phyloP scores from a whole-genome alignment of 2,113 vertebrate species.

The Plectropomus leopardus region DNA sequence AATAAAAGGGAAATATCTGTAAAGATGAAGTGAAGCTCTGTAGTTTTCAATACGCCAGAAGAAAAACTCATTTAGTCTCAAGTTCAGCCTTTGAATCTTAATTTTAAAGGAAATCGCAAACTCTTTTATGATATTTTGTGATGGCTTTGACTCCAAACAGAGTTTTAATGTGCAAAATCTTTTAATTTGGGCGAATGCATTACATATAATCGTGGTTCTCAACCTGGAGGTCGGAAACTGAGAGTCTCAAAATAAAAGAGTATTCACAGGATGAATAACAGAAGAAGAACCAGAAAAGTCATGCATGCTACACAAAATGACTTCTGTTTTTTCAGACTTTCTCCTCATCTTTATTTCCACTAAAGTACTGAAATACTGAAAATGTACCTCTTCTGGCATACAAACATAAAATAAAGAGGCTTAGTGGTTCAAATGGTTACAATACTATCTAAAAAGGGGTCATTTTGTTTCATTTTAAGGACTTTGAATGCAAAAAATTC shows the following conservation, averaged over 20 bases:
- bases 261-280: neutral
- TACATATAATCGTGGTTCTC: no score
- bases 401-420: no score
- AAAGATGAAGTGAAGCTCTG: neutral
- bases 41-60: neutral
- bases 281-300: neutral
- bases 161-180: neutral
- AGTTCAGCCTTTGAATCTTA: neutral
- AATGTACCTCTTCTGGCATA: no score
- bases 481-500: neutral
- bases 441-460: neutral
- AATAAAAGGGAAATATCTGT: neutral
- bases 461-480: neutral
- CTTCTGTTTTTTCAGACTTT: neutral
- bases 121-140: neutral
- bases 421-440: neutral
- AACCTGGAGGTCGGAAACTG: neutral
- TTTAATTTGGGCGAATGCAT: neutral
- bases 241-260: neutral
- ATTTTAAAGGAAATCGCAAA: conserved; percentile 2
- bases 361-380: neutral
- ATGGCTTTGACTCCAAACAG: neutral
- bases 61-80: neutral
- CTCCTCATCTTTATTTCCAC: neutral
- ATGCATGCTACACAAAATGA: neutral